Percentiles rank a stretch among this genome's conserved stretches.
Conservation (phyloP, 2,797 vertebrate genomes). For the Fistularia commersonii region DNA sequence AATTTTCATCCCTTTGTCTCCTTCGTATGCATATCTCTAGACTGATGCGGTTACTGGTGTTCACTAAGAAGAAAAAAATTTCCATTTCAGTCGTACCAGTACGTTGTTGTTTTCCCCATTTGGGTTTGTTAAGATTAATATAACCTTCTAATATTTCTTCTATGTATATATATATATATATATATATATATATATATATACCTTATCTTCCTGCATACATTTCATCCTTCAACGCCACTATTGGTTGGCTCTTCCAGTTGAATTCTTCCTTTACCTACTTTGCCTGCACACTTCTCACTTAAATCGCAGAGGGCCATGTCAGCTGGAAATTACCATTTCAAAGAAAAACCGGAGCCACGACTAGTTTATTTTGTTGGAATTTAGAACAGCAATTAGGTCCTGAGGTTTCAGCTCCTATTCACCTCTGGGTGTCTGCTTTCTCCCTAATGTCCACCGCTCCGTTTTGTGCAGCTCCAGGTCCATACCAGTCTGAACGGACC, state of each 20-base stretch:
- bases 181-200: too few relatives aligned
- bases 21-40: slow-evolving; percentile 7
- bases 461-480: neutral
- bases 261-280: slow-evolving; percentile 15
- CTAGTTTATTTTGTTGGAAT: slow-evolving; percentile 34
- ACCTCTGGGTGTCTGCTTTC: slow-evolving; percentile 21
- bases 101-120: too few relatives aligned
- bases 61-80: too few relatives aligned
- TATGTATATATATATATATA: too few relatives aligned
- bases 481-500: slow-evolving; percentile 1
- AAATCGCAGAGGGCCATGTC: slow-evolving; percentile 14
- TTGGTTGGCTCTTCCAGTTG: slow-evolving; percentile 24
- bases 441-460: slow-evolving; percentile 10
- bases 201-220: too few relatives aligned
- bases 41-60: too few relatives aligned
- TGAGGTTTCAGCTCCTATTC: slow-evolving; percentile 22
- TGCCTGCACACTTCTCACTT: slow-evolving; percentile 9
- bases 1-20: slow-evolving; percentile 9
- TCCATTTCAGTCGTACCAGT: too few relatives aligned
- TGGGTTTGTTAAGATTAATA: too few relatives aligned
- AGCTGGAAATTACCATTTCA: slow-evolving; percentile 17
- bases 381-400: slow-evolving; percentile 24
- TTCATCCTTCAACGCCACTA: too few relatives aligned
- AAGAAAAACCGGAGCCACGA: slow-evolving; percentile 13
- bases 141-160: too few relatives aligned